Percentiles rank a stretch among this genome's conserved stretches.
Evolutionary conservation across 2,888 invertebrate genomes (phyloP).

Genomic region (Adineta ricciae): DNA sequence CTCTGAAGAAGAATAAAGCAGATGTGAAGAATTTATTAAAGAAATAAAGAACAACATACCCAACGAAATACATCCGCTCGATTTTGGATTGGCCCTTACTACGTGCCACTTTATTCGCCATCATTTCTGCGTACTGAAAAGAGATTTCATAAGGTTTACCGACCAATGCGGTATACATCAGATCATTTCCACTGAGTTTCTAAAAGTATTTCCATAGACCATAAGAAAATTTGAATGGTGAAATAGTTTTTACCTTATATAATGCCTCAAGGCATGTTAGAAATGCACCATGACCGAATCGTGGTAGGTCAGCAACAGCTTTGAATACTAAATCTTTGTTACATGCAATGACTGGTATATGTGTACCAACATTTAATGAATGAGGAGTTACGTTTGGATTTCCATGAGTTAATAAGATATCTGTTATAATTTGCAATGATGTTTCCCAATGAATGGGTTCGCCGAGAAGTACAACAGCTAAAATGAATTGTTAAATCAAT

Average conservation of each 20-base stretch:
- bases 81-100: neutral
- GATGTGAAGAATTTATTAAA: neutral
- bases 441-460: constrained; percentile 49
- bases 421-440: constrained; percentile 47
- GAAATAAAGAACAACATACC: constrained; percentile 40
- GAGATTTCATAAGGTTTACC: constrained; percentile 51
- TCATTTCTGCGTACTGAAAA: constrained; percentile 48
- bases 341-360: constrained; percentile 49
- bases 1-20: constrained; percentile 38
- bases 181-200: constrained; percentile 47
- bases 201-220: constrained; percentile 35
- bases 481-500: too few species aligned
- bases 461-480: constrained; percentile 47
- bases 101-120: constrained; percentile 36
- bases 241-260: constrained; percentile 41
- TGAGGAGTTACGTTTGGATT: constrained; percentile 39
- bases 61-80: constrained; percentile 47
- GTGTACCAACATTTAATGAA: constrained; percentile 31
- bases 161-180: constrained; percentile 45
- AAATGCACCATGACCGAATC: constrained; percentile 50
- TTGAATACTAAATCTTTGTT: constrained; percentile 51
- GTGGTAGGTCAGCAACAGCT: constrained; percentile 48
- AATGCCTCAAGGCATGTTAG: constrained; percentile 47
- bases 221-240: neutral
- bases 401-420: constrained; percentile 47